Evolutionary conservation across 2,113 vertebrate genomes (phyloP), one percentile per base, ranked within the genome.

Genomic region (Cyphomyrus discorhynchus): DNA sequence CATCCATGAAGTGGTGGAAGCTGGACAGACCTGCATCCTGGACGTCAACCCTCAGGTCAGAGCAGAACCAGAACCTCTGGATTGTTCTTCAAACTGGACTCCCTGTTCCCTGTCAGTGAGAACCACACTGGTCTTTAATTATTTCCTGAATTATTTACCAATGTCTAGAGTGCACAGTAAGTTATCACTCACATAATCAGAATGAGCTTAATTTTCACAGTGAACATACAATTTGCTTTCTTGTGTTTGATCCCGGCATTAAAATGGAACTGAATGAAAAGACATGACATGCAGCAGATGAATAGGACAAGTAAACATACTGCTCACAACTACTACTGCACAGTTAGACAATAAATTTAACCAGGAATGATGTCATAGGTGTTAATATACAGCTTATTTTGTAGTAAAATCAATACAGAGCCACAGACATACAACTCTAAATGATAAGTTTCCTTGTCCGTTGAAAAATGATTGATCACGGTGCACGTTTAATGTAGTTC

Each of bases 21-120:
- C 97, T 0, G 98, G 98, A 91, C 95, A 97, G 89, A 99, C 97
- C 82, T 99, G 98, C 93, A 99, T 99, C 93, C 96, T 99, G 93
- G 98, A 99, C 0, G 98, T 99, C 90, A 99, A 99, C 94, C 98
- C 98, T 49, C 98, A 99, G 96, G 98, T 99, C 91, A 89, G 56
- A 89, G 45, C 52, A 1, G 35, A 24, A 42, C 49, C 19, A 10
- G 39, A 89, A 52, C 66, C 58, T 10, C 31, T 42, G 15, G 15
- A 5, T 19, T 42, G 31, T 42, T 80, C 35, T 39, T 39, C 74
- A 80, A 80, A 42, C 74, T 39, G 35, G 74, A 80, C 35, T 42
- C 74, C 35, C 2, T 6, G 0, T 19, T 80, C 11, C 17, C 5
- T 70, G 62, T 31, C n/a, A 70, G 10, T 27, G 62, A 70, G 62